Evolutionary conservation across 2,113 vertebrate genomes (phyloP).

Genomic region (Macaca mulatta): DNA sequence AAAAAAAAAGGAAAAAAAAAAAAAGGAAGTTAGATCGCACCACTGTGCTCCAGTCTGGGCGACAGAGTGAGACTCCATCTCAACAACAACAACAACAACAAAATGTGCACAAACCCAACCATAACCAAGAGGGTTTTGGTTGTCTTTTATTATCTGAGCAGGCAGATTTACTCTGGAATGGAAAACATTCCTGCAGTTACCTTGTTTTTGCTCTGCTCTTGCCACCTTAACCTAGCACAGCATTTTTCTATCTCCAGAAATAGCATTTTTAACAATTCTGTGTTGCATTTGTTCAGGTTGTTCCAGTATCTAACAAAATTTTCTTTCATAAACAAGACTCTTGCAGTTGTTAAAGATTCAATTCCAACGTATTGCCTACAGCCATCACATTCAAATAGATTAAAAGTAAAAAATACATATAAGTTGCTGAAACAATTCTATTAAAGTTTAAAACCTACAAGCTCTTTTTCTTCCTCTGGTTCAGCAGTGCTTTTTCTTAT

Average conservation of each 20-base stretch:
- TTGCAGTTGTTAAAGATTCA: not conserved
- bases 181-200: not conserved
- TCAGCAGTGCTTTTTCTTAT: not conserved
- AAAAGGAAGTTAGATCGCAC: too few species aligned
- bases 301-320: not conserved
- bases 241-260: not conserved
- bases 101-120: not conserved
- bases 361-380: slow-evolving; percentile 7
- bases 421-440: not conserved
- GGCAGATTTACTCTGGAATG: not conserved
- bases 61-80: too few species aligned
- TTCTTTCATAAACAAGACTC: not conserved
- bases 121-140: not conserved
- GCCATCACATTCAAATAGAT: not conserved
- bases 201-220: not conserved
- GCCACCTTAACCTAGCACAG: not conserved
- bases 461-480: not conserved
- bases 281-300: not conserved
- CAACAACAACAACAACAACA: not conserved
- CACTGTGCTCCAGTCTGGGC: too few species aligned
- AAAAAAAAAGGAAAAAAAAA: too few species aligned
- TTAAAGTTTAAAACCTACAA: not conserved
- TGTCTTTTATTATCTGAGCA: not conserved
- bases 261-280: not conserved
- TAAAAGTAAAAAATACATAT: slow-evolving; percentile 20